These are phyloP conservation scores for Callyntrura guangdongensis DNA, from an alignment of 2,888 invertebrate genomes.

Conservation along the genomic window DNA sequence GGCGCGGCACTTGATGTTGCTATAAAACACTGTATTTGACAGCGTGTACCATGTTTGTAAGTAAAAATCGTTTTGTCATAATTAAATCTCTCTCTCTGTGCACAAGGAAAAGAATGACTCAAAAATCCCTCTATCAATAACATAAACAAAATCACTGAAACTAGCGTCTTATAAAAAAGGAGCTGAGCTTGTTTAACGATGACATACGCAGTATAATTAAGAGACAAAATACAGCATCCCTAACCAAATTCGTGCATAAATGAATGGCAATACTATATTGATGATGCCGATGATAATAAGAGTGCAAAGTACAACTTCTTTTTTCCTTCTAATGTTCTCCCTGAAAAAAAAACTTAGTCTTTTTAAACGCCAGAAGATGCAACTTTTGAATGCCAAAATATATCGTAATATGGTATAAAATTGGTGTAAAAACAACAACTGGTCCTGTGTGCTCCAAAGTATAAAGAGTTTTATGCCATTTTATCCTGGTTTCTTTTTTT, in stretches of 20 bases:
- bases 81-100: neutral
- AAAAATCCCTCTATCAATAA: neutral
- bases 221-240: neutral
- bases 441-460: neutral
- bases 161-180: conserved; percentile 1
- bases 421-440: neutral
- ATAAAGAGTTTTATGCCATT: conserved; percentile 13
- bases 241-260: conserved; percentile 22
- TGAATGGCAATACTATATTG: neutral
- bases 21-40: too few species aligned
- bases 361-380: neutral
- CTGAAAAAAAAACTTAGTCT: neutral
- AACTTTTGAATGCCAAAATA: neutral
- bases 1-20: too few species aligned
- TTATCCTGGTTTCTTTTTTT: conserved; percentile 28
- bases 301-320: conserved; percentile 53
- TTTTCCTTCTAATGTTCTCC: neutral
- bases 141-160: neutral
- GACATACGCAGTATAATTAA: neutral
- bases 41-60: neutral
- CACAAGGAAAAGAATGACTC: conserved; percentile 10
- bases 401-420: neutral
- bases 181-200: conserved; percentile 35
- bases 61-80: conserved; percentile 8
- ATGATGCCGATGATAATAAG: conserved; percentile 32